Evolutionary conservation across 1,140 invertebrate species (phyloP).

Genomic region (Atta colombica): DNA sequence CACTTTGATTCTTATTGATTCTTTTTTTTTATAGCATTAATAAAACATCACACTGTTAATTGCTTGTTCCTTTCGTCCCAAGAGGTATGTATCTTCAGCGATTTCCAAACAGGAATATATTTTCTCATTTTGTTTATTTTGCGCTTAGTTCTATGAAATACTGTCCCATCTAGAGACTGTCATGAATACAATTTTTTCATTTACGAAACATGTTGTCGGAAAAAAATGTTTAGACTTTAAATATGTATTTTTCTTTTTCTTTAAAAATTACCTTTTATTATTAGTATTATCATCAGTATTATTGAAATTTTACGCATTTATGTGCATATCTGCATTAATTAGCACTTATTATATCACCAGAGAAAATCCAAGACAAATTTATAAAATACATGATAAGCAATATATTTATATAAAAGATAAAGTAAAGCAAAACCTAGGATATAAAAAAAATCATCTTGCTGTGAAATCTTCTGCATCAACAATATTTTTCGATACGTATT

Average conservation of each 20-base stretch:
- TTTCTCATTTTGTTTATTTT: constrained; percentile 15
- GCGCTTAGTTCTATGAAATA: not conserved
- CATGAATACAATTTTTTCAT: not conserved
- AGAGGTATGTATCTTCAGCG: constrained; percentile 5
- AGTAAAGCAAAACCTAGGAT: not conserved
- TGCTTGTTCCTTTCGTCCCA: constrained; percentile 15
- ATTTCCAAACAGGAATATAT: not conserved
- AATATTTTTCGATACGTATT: constrained; percentile 32
- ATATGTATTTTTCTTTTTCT: not conserved
- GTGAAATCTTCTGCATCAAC: not conserved
- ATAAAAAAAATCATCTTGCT: not conserved
- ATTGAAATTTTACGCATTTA: too few relatives aligned
- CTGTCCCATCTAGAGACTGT: not conserved
- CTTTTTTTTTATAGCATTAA: constrained; percentile 30
- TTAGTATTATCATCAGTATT: too few relatives aligned
- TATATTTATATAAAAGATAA: too few relatives aligned
- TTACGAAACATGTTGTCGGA: not conserved
- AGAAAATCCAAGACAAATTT: not conserved
- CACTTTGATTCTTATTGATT: constrained; percentile 51
- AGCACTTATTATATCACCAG: not conserved
- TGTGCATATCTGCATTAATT: too few relatives aligned
- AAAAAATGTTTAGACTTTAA: not conserved
- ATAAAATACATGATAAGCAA: too few relatives aligned
- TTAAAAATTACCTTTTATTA: not conserved
- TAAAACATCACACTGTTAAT: constrained; percentile 58